Conservation (phyloP, 2,888 invertebrate genomes). For the Agonopterix arenella region DNA sequence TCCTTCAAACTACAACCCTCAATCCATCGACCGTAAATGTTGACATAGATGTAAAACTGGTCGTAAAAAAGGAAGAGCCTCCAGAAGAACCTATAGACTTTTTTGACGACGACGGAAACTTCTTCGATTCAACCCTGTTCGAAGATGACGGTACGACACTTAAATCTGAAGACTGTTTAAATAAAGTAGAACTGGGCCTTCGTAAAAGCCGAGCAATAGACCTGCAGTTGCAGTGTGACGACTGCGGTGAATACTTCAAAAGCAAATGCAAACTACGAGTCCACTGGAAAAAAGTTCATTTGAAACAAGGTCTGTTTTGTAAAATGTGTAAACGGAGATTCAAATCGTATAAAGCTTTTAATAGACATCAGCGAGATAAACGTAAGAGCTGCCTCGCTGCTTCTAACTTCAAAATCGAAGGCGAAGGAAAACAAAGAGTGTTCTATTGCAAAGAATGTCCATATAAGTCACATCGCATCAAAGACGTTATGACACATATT, state of each 20-base stretch:
- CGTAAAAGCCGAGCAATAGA: conserved; percentile 26
- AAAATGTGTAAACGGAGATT: conserved; percentile 29
- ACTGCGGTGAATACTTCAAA: conserved; percentile 30
- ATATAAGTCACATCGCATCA: conserved; percentile 36
- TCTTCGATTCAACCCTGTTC: conserved; percentile 3
- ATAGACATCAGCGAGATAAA: conserved; percentile 28
- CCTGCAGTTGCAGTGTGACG: conserved; percentile 37
- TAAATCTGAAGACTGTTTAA: conserved; percentile 2
- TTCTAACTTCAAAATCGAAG: conserved; percentile 30
- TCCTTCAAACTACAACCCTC: conserved; percentile 20
- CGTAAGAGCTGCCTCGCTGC: conserved; percentile 25
- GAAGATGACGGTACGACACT: conserved; percentile 2
- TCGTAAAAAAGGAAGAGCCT: conserved; percentile 26
- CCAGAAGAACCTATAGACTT: conserved; percentile 9
- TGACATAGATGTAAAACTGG: conserved; percentile 6
- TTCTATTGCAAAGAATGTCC: conserved; percentile 43
- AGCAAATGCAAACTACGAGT: conserved; percentile 37
- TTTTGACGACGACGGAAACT: not conserved
- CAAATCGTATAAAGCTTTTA: conserved; percentile 33
- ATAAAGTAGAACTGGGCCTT: conserved; percentile 3
- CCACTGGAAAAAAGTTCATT: conserved; percentile 34
- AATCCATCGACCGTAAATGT: not conserved
- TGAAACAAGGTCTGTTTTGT: conserved; percentile 23
- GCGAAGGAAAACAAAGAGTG: conserved; percentile 33
- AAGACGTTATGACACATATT: conserved; percentile 42